Evolutionary conservation across 2,888 invertebrate species (phyloP).

Genomic region (Sarcophaga variegata): DNA sequence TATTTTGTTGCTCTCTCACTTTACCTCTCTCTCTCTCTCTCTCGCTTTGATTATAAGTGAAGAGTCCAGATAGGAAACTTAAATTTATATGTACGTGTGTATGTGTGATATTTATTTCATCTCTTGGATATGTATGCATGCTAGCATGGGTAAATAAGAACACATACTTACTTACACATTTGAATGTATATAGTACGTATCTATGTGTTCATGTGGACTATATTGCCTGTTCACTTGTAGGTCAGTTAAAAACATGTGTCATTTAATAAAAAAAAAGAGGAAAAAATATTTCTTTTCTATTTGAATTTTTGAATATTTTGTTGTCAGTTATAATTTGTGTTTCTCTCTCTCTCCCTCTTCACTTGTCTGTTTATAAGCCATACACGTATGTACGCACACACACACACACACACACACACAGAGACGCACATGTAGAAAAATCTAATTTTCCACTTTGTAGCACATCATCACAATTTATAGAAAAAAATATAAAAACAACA

Average conservation of each 20-base stretch:
- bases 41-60: not conserved
- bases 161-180: too few relatives aligned
- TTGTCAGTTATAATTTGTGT: slow-evolving; percentile 7
- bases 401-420: not conserved
- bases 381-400: not conserved
- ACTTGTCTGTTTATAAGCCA: not conserved
- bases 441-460: slow-evolving; percentile 79
- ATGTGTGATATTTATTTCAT: not conserved
- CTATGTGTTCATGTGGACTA: not conserved
- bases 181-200: not conserved
- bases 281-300: not conserved
- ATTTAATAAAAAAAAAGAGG: not conserved
- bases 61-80: not conserved
- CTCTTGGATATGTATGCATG: too few relatives aligned
- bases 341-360: too few relatives aligned
- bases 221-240: slow-evolving; percentile 6
- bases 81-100: not conserved
- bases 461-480: slow-evolving; percentile 75
- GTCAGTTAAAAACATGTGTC: slow-evolving; percentile 28
- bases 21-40: too few relatives aligned
- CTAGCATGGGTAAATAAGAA: too few relatives aligned
- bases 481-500: slow-evolving; percentile 53
- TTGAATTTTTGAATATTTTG: slow-evolving; percentile 29
- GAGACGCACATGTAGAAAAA: slow-evolving; percentile 67
- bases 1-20: not conserved